phyloP scores from a whole-genome alignment of 2,797 vertebrate species.

The Oreortyx pictus region DNA sequence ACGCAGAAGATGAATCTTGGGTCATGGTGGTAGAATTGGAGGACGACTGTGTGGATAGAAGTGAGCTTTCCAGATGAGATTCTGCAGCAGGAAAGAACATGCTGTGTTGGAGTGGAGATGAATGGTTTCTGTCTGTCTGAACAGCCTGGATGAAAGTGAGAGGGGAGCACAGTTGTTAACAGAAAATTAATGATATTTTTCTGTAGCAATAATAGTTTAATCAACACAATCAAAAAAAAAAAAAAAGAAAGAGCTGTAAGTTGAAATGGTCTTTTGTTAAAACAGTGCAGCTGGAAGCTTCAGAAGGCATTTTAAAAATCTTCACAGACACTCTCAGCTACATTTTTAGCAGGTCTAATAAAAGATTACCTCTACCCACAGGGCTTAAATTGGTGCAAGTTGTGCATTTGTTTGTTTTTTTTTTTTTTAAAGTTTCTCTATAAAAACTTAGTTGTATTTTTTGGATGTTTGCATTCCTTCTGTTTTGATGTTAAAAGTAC shows the following conservation, averaged over 20 bases:
- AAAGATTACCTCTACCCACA: constrained; percentile 61
- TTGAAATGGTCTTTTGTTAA: not conserved
- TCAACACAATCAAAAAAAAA: not conserved
- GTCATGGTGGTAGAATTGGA: not conserved
- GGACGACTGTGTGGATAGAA: not conserved
- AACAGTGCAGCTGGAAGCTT: not conserved
- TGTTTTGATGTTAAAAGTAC: not conserved
- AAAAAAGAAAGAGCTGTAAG: not conserved
- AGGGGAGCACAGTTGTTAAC: not conserved
- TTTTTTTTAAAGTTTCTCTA: not conserved
- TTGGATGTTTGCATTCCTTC: constrained; percentile 33
- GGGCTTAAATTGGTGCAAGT: constrained; percentile 46
- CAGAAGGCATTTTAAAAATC: not conserved
- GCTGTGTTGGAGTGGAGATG: not conserved
- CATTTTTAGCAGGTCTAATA: constrained; percentile 63
- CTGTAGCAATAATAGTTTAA: not conserved
- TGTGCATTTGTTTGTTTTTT: not conserved
- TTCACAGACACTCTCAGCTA: constrained; percentile 17
- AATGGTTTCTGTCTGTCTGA: not conserved
- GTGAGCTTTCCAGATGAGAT: not conserved
- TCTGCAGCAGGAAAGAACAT: not conserved
- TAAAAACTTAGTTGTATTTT: constrained; percentile 24
- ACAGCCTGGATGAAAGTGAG: not conserved
- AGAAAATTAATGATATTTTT: not conserved
- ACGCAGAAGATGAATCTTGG: not conserved